Evolutionary conservation across 37 sponge, comb jelly and placozoan species (phyloP).

Genomic region (Ianthella basta): DNA sequence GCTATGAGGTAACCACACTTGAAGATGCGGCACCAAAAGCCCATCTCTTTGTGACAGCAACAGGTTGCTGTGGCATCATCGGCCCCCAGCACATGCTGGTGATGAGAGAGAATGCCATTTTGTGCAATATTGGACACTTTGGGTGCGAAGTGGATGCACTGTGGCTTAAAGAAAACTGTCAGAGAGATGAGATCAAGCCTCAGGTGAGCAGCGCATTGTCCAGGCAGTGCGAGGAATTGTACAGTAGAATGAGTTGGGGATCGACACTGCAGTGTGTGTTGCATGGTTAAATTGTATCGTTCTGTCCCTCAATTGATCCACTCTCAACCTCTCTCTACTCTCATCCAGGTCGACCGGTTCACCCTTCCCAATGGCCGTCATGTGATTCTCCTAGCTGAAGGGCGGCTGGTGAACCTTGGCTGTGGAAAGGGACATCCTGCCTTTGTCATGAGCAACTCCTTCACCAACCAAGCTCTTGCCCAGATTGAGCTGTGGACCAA

Average conservation of each 20-base stretch:
- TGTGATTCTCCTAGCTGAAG: conserved; percentile 33
- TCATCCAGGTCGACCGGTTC: conserved; percentile 1
- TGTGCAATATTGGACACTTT: conserved; percentile 48
- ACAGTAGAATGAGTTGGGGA: too few relatives aligned
- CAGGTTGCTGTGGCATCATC: conserved; percentile 26
- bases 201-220: conserved; percentile 39
- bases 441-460: conserved; percentile 59
- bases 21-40: conserved; percentile 15
- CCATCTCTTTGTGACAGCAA: conserved; percentile 45
- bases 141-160: not conserved
- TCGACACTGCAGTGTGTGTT: too few relatives aligned
- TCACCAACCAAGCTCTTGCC: conserved; percentile 46
- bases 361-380: conserved; percentile 22
- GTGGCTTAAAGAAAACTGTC: conserved; percentile 17
- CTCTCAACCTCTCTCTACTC: not conserved
- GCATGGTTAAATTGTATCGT: too few relatives aligned
- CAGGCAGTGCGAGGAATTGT: too few relatives aligned
- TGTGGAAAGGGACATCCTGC: conserved; percentile 49
- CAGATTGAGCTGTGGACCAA: conserved; percentile 51
- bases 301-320: too few relatives aligned
- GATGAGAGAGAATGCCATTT: conserved; percentile 34
- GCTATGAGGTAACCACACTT: conserved; percentile 62
- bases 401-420: conserved; percentile 40
- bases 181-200: conserved; percentile 52
- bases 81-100: conserved; percentile 27